Evolutionary conservation across 2,888 invertebrate genomes (phyloP).

Genomic region (Ischnus inquisitorius): DNA sequence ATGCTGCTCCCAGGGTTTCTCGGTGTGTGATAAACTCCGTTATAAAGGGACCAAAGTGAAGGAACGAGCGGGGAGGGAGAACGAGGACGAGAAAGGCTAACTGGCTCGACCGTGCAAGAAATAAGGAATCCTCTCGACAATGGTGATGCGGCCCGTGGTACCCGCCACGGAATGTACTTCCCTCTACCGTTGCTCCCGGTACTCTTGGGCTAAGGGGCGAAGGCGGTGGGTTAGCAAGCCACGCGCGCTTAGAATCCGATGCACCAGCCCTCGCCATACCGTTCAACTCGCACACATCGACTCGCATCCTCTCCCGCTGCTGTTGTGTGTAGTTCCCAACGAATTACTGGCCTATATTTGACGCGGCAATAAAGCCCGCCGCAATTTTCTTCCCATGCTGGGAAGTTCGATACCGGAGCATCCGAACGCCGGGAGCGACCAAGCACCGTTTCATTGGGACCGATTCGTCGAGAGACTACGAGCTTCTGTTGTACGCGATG

Average conservation of each 20-base stretch:
- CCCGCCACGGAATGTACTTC: constrained; percentile 32
- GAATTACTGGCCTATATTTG: constrained; percentile 68
- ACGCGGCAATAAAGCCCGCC: constrained; percentile 64
- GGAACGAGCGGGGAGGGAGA: not conserved
- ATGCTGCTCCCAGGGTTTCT: constrained; percentile 30
- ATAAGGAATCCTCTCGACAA: constrained; percentile 72
- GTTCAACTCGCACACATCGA: constrained; percentile 31
- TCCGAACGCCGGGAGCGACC: constrained; percentile 32
- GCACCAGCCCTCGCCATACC: constrained; percentile 6
- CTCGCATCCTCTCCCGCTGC: constrained; percentile 4
- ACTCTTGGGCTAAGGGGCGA: not conserved
- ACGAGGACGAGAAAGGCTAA: constrained; percentile 55
- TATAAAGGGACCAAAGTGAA: constrained; percentile 42
- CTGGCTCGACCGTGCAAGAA: constrained; percentile 71
- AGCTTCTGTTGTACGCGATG: constrained; percentile 40
- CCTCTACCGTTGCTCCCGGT: not conserved
- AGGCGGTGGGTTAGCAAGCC: not conserved
- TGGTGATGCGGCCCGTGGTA: constrained; percentile 57
- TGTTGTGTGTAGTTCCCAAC: constrained; percentile 39
- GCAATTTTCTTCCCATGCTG: constrained; percentile 65
- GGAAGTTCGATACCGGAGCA: constrained; percentile 47
- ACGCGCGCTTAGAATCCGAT: not conserved
- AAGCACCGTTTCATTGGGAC: constrained; percentile 49
- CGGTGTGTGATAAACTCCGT: constrained; percentile 60
- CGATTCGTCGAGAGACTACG: constrained; percentile 55